Conservation (phyloP, 2,113 vertebrate genomes). For the Aplodontia rufa region DNA sequence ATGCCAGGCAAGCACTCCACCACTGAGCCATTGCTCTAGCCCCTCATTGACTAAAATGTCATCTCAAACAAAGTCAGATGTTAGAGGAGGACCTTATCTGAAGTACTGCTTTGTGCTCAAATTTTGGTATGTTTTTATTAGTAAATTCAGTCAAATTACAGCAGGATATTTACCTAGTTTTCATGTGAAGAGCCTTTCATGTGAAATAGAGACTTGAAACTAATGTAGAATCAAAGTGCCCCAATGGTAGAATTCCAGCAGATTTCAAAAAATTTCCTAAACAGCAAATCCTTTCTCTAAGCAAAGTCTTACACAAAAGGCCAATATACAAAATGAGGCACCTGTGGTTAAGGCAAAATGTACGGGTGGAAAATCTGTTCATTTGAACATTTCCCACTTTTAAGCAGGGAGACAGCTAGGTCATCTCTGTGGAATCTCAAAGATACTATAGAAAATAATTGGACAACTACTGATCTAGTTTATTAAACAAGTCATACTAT, state of each 20-base stretch:
- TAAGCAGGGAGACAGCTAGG: not conserved
- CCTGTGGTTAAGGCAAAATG: not conserved
- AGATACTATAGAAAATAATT: not conserved
- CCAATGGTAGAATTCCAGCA: not conserved
- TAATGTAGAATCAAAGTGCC: not conserved
- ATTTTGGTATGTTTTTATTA: not conserved
- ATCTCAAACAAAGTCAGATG: not conserved
- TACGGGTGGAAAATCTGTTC: not conserved
- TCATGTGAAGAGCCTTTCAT: not conserved
- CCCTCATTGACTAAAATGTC: not conserved
- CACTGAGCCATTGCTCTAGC: too few relatives aligned
- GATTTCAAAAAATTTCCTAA: not conserved
- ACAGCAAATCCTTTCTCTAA: not conserved
- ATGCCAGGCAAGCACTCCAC: too few relatives aligned
- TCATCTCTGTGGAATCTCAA: not conserved
- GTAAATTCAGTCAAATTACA: conserved; percentile 13
- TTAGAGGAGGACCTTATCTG: not conserved
- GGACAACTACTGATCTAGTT: not conserved
- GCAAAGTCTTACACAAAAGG: not conserved
- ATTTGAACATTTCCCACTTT: not conserved
- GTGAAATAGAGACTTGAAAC: conserved; percentile 24
- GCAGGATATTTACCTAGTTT: not conserved
- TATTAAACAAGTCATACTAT: not conserved
- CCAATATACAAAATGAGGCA: not conserved
- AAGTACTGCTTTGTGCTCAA: not conserved